Evolutionary conservation across 2,888 invertebrate genomes (phyloP).

Genomic region (Conomelus anceps): DNA sequence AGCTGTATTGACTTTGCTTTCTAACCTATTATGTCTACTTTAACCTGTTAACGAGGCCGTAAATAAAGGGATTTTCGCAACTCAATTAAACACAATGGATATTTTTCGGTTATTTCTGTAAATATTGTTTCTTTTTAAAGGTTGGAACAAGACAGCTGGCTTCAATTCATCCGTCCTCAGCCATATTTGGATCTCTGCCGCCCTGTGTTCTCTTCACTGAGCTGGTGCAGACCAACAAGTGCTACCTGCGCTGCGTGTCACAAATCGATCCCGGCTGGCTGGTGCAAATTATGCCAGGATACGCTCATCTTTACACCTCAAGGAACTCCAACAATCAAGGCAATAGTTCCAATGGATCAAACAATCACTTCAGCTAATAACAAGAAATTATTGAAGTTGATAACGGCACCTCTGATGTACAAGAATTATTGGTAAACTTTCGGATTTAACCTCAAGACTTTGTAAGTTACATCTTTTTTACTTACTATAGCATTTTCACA

Average conservation of each 20-base stretch:
- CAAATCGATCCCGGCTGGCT: conserved; percentile 78
- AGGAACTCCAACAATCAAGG: neutral
- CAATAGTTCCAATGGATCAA: neutral
- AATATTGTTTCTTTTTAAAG: conserved; percentile 42
- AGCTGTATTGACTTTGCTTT: no score
- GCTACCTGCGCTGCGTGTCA: conserved; percentile 71
- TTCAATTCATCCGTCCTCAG: conserved; percentile 77
- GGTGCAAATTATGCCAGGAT: conserved; percentile 42
- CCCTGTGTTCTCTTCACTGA: conserved; percentile 75
- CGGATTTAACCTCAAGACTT: no score
- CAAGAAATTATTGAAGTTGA: no score
- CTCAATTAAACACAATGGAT: no score
- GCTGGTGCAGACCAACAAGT: conserved; percentile 74
- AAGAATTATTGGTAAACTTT: no score
- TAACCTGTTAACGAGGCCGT: no score
- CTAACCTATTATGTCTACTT: no score
- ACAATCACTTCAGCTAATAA: neutral
- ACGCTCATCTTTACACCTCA: conserved; percentile 13
- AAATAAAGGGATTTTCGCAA: no score
- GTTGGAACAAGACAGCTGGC: conserved; percentile 59
- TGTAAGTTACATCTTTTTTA: no score
- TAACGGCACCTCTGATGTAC: no score
- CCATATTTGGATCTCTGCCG: conserved; percentile 60
- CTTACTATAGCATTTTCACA: no score
- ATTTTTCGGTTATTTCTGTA: no score